Evolutionary conservation across 2,113 vertebrate species (phyloP).

Genomic region (Chaetura pelagica): DNA sequence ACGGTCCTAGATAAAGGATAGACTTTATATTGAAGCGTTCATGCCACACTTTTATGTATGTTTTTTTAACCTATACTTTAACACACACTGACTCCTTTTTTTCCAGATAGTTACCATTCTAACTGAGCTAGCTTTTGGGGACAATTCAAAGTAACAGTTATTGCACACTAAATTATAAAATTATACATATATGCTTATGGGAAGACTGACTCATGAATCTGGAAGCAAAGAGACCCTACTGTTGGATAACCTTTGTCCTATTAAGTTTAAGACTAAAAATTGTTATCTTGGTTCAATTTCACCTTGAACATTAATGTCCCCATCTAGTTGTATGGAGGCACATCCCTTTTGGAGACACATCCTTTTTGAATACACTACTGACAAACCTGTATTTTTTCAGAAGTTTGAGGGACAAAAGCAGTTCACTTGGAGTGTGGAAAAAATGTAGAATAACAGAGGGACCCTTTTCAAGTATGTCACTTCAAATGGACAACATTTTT

Average conservation of each 20-base stretch:
- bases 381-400: neutral
- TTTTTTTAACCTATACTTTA: neutral
- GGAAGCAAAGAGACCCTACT: neutral
- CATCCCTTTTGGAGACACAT: neutral
- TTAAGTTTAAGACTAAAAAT: neutral
- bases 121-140: neutral
- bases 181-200: neutral
- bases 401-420: neutral
- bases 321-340: neutral
- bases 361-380: neutral
- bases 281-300: neutral
- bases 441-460: neutral
- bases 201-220: neutral
- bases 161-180: neutral
- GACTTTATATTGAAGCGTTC: neutral
- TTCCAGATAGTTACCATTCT: neutral
- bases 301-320: neutral
- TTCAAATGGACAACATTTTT: neutral
- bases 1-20: accelerated
- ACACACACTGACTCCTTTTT: neutral
- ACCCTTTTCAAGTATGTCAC: neutral
- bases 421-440: neutral
- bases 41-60: accelerated
- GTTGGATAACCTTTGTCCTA: neutral
- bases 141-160: neutral